Conservation (phyloP, 2,113 vertebrate genomes). For the Passer montanus region DNA sequence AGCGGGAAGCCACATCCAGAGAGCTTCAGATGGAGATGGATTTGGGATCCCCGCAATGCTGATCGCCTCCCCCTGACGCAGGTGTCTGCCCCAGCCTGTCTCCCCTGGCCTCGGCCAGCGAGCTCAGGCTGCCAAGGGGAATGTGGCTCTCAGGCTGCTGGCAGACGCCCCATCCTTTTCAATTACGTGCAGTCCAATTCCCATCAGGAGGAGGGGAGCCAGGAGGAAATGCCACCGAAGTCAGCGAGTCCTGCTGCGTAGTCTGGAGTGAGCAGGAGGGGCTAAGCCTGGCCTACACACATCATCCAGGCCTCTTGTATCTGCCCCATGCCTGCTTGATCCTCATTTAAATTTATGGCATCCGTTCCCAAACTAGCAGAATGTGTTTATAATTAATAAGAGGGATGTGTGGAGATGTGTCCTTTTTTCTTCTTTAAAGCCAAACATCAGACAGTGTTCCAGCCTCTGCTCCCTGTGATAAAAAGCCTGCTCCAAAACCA, state of each 20-base stretch:
- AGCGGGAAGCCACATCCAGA: fast-evolving
- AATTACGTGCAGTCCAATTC: conserved; percentile 26
- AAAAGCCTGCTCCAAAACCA: background rate
- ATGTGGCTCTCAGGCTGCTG: background rate
- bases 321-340: background rate
- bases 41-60: background rate
- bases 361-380: background rate
- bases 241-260: background rate
- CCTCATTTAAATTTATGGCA: background rate
- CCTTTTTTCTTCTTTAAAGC: background rate
- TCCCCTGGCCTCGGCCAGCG: background rate
- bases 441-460: background rate
- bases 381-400: background rate
- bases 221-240: conserved; percentile 45
- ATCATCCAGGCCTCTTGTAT: background rate
- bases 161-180: conserved; percentile 35
- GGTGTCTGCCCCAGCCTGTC: background rate
- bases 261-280: background rate
- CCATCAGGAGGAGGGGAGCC: background rate
- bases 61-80: fast-evolving
- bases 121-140: conserved; percentile 21
- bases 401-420: background rate
- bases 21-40: background rate
- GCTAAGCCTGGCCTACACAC: background rate
- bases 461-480: background rate